These are phyloP conservation scores for Ametastegia equiseti DNA, from an alignment of 2,888 invertebrate species.

Conservation along the genomic window DNA sequence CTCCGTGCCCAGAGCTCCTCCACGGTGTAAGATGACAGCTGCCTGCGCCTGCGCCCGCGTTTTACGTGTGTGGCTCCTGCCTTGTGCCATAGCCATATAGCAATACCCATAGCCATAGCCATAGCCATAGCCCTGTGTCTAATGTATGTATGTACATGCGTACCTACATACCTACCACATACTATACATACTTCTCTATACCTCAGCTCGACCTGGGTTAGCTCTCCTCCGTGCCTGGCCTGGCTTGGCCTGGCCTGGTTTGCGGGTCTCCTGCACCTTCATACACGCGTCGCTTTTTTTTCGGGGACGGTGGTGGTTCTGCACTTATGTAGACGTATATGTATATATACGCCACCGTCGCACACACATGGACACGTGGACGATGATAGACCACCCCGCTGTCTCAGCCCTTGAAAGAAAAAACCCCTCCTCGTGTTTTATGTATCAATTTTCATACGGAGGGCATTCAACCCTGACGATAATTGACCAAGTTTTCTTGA, in stretches of 20 bases:
- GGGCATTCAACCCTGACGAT: conserved; percentile 44
- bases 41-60: conserved; percentile 73
- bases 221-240: no score
- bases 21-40: conserved; percentile 76
- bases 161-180: conserved; percentile 50
- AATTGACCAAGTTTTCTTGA: conserved; percentile 23
- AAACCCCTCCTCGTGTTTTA: conserved; percentile 24
- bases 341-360: not conserved
- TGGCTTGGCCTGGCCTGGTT: conserved; percentile 32
- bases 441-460: conserved; percentile 42
- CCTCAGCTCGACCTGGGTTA: conserved; percentile 29
- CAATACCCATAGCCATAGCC: no score
- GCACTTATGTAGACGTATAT: not conserved
- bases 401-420: conserved; percentile 26
- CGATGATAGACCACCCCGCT: conserved; percentile 32
- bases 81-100: no score
- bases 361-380: no score
- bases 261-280: conserved; percentile 20
- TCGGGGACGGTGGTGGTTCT: not conserved
- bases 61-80: conserved; percentile 56
- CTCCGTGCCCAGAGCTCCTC: conserved; percentile 66
- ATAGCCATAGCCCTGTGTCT: conserved; percentile 48
- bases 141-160: conserved; percentile 33
- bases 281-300: not conserved
- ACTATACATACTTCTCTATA: conserved; percentile 33